These are phyloP conservation scores for Vollenhovia emeryi DNA, from an alignment of 1,140 invertebrate species.

Conservation along the genomic window DNA sequence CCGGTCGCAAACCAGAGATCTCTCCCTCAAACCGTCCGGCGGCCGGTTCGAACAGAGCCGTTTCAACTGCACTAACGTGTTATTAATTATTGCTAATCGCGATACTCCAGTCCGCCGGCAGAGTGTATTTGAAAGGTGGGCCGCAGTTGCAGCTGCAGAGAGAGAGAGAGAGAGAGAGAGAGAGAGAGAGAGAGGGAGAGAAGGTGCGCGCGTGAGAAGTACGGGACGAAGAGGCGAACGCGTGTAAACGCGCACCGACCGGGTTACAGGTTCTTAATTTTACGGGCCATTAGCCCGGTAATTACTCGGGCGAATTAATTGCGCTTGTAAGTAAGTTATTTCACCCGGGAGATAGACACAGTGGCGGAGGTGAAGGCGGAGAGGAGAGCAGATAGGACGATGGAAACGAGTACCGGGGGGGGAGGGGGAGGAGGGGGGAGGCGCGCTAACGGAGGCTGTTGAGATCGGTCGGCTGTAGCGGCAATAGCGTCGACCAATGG, in stretches of 20 bases:
- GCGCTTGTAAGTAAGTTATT: slow-evolving; percentile 80
- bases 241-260: slow-evolving; percentile 68
- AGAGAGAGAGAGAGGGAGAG: background rate
- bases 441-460: slow-evolving; percentile 27
- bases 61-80: slow-evolving; percentile 63
- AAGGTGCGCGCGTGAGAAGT: slow-evolving; percentile 17
- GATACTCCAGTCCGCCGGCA: slow-evolving; percentile 65
- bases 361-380: slow-evolving; percentile 2
- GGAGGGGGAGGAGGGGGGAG: slow-evolving; percentile 26
- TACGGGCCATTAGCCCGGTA: slow-evolving; percentile 80
- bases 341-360: slow-evolving; percentile 63
- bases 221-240: slow-evolving; percentile 59
- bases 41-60: background rate
- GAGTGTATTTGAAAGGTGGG: slow-evolving; percentile 60
- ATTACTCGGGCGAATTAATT: slow-evolving; percentile 81
- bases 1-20: background rate
- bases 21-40: background rate
- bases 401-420: slow-evolving; percentile 26
- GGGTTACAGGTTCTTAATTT: slow-evolving; percentile 80
- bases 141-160: background rate
- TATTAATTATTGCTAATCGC: slow-evolving; percentile 74
- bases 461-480: slow-evolving; percentile 20
- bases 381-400: slow-evolving; percentile 8
- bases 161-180: background rate
- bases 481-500: slow-evolving; percentile 24